Evolutionary conservation across 1,140 invertebrate species (phyloP).

Genomic region (Heterodera carotae): DNA sequence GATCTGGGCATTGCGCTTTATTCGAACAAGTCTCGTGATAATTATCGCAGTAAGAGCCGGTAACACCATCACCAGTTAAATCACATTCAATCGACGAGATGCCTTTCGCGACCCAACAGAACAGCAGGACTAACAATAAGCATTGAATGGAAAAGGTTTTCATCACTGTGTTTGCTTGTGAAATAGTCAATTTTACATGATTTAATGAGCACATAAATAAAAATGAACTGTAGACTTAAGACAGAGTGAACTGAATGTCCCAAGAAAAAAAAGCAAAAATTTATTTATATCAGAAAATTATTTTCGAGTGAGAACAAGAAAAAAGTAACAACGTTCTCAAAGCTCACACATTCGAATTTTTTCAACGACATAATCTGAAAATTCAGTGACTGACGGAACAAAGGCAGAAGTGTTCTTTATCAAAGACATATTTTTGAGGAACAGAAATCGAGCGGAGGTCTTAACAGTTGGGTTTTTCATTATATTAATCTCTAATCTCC

Average conservation of each 20-base stretch:
- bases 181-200: no score
- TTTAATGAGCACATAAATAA: no score
- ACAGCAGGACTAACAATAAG: no score
- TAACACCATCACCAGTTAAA: no score
- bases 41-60: neutral
- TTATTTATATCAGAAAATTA: no score
- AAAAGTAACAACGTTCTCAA: constrained; percentile 2
- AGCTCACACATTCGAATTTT: constrained; percentile 17
- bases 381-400: neutral
- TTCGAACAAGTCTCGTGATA: neutral
- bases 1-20: neutral
- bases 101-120: no score
- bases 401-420: constrained; percentile 8
- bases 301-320: neutral
- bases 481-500: neutral
- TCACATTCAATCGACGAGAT: no score
- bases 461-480: neutral
- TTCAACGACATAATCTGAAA: constrained; percentile 21
- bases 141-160: no score
- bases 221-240: no score
- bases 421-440: neutral
- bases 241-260: no score
- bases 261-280: no score
- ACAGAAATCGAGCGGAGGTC: neutral
- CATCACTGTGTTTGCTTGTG: no score